Evolutionary conservation across 2,797 vertebrate species (phyloP).

Genomic region (Agapornis canus): DNA sequence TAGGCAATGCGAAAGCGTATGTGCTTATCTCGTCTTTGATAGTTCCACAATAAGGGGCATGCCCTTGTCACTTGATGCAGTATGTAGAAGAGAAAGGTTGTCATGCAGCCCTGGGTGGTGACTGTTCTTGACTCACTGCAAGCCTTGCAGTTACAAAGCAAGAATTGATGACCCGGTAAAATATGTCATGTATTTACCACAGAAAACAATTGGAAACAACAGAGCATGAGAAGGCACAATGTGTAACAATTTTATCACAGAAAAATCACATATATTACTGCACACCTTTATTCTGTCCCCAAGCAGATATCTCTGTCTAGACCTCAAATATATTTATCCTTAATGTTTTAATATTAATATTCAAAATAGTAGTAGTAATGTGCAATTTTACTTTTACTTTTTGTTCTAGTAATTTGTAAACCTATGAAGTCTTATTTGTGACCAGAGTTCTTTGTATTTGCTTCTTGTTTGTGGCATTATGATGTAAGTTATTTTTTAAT

Average conservation of each 20-base stretch:
- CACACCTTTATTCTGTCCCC: background rate
- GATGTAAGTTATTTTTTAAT: background rate
- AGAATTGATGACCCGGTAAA: background rate
- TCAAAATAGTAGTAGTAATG: background rate
- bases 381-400: background rate
- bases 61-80: slow-evolving; percentile 14
- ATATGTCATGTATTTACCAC: background rate
- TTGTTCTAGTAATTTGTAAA: background rate
- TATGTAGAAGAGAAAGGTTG: background rate
- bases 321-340: background rate
- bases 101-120: background rate
- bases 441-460: background rate
- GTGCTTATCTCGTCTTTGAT: background rate
- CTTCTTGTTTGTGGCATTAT: background rate
- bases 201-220: background rate
- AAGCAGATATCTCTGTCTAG: background rate
- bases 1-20: background rate
- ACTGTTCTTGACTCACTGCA: accelerated
- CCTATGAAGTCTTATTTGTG: background rate
- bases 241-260: background rate
- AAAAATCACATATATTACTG: background rate
- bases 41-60: background rate
- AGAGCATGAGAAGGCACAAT: accelerated
- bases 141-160: background rate
- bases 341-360: background rate